A percentile compares a stretch with the other conserved stretches of the same genome.
These are phyloP conservation scores for Microctonus aethiopoides DNA, from an alignment of 2,888 invertebrate species.

Conservation along the genomic window DNA sequence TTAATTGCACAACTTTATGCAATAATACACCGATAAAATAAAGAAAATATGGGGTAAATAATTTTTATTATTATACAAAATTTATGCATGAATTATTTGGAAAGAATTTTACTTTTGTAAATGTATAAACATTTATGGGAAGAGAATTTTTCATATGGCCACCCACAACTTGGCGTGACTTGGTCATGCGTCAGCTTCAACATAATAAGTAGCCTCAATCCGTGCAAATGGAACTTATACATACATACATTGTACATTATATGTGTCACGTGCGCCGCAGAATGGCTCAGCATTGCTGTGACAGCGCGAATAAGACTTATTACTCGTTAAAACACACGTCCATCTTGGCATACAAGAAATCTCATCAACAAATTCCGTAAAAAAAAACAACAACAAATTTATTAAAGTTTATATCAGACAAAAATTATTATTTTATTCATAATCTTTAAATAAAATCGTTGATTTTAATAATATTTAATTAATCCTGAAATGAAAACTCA, in stretches of 20 bases:
- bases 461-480: too few species aligned
- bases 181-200: constrained; percentile 19
- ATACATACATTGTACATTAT: neutral
- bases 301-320: constrained; percentile 35
- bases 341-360: constrained; percentile 15
- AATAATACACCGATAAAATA: too few species aligned
- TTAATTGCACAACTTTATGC: too few species aligned
- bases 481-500: too few species aligned
- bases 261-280: constrained; percentile 30
- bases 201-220: constrained; percentile 31
- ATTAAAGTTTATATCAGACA: neutral
- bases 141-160: neutral
- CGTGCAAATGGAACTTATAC: constrained; percentile 19
- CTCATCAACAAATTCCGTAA: too few species aligned
- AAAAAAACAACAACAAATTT: neutral
- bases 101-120: neutral
- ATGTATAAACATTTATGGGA: neutral
- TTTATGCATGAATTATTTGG: neutral
- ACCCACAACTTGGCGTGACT: constrained; percentile 29
- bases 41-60: neutral
- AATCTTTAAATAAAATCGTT: too few species aligned
- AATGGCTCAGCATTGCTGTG: constrained; percentile 30
- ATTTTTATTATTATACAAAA: neutral
- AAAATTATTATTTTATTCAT: too few species aligned
- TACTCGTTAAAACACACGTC: constrained; percentile 21